Evolutionary conservation across 2,113 vertebrate species (phyloP), one percentile per base, ranked within the genome.

Genomic region (Spilogale gracilis): DNA sequence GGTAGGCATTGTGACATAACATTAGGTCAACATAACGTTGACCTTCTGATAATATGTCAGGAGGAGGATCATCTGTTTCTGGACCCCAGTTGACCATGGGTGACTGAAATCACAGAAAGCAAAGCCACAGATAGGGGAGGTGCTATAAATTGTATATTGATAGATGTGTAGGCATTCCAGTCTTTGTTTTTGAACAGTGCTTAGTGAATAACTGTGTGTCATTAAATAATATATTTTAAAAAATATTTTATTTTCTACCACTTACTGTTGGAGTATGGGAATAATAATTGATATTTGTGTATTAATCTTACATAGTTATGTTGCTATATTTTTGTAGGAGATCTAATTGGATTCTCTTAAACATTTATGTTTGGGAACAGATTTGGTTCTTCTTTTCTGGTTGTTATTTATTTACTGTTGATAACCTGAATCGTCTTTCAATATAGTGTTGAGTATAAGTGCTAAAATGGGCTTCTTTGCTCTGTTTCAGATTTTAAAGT

Each of bases 341-440:
- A 52, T 96, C 21, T 76, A 89, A 76, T 90, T 95, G 94, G 85
- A 85, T 85, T 79, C n/a, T 86, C 52, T 67, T 92, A 93, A 86
- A 91, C 65, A 52, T 84, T 60, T 94, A 45, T 25, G 4, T 80
- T 50, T 65, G 23, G 25, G 63, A 76, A 81, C 25, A 65, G 56
- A 83, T 84, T 92, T 73, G 84, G 21, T 11, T 73, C 12, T 88
- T 96, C 5, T 12, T 92, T 94, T 92, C 48, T 96, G 79, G 23
- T 92, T 74, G 67, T 56, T 65, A 61, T 61, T 81, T 92, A 69
- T 67, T 83, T 58, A 5, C 30, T 84, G 2, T 92, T 6, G 5
- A 6, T 89, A 45, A 67, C 12, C 38, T 96, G 4, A 23, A 91
- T 60, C 23, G 79, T n/a, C 61, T 58, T 43, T 76, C 25, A 84